Conservation (phyloP, 2,797 vertebrate genomes). For the Apodemus agrarius region DNA sequence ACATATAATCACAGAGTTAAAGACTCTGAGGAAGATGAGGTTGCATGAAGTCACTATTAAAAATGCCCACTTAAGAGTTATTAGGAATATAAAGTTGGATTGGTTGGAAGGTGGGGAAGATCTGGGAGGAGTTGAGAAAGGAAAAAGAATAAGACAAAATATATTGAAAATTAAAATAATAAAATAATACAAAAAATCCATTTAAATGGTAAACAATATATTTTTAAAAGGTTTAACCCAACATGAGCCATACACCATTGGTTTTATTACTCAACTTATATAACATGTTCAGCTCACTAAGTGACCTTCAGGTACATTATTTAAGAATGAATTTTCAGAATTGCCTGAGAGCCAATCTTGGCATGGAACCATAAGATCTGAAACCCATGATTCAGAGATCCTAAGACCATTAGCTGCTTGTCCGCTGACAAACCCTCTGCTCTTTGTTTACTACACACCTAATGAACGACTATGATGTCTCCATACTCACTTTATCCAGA, state of each 20-base stretch:
- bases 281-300: neutral
- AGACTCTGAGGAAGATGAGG: neutral
- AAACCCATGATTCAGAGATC: neutral
- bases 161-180: neutral
- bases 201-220: neutral
- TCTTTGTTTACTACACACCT: neutral
- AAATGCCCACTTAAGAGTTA: neutral
- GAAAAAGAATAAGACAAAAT: neutral
- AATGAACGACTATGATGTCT: neutral
- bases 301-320: neutral
- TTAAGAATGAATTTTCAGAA: neutral
- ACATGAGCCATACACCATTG: neutral
- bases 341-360: neutral
- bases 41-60: neutral
- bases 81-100: neutral
- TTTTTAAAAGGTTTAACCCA: neutral
- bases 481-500: neutral
- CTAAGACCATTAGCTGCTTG: neutral
- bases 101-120: neutral
- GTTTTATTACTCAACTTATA: slow-evolving; percentile 27
- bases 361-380: neutral
- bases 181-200: neutral
- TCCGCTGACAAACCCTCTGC: neutral
- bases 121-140: neutral
- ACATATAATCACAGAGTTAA: neutral